Evolutionary conservation across 2,113 vertebrate genomes (phyloP), one percentile per base, ranked within the genome.

Genomic region (Thomomys bottae): DNA sequence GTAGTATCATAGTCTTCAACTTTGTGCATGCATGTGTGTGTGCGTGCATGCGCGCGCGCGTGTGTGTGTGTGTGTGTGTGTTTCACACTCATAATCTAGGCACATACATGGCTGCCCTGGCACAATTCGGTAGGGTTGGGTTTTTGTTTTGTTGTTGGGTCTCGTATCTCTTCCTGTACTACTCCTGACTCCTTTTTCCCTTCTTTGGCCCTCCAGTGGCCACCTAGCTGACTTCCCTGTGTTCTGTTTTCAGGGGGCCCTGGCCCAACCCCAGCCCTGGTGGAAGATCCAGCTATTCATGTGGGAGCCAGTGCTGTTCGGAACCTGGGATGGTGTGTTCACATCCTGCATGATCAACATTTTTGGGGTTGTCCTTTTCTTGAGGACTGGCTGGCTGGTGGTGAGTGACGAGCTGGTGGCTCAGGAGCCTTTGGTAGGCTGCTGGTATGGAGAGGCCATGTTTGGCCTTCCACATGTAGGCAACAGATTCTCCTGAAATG

Each of bases 271-370:
- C 83, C 98, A 97, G 90, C 99, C 99, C 5, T 99, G 99, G 99
- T 99, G 99, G 99, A 99, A 98, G 97, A 98, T 98, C 94, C 98
- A 99, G 85, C 92, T 99, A 73, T 99, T 99, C 36, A 97, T 99
- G 8, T 99, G 99, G 99, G 99, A 99, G 94, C 99, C 99, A 0
- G 98, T 99, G 92, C 98, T 99, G 64, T 99, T 99, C 54, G 99
- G 99, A 40, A 99, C 99, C 0, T 99, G 99, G 99, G 99, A 99
- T 71, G 99, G 99, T 0, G 99, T 99, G 89, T 99, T 99, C 95
- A 99, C 99, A 6, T 99, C 99, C 87, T 99, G 99, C 96, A 99
- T 99, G 99, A 99, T 99, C 98, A 99, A 99, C 96, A 99, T 99
- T 94, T 99, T 99, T 89, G 99, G 99, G 38, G 99, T 99, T 34